Conservation (phyloP, 2,797 vertebrate genomes). For the Lepus townsendii region DNA sequence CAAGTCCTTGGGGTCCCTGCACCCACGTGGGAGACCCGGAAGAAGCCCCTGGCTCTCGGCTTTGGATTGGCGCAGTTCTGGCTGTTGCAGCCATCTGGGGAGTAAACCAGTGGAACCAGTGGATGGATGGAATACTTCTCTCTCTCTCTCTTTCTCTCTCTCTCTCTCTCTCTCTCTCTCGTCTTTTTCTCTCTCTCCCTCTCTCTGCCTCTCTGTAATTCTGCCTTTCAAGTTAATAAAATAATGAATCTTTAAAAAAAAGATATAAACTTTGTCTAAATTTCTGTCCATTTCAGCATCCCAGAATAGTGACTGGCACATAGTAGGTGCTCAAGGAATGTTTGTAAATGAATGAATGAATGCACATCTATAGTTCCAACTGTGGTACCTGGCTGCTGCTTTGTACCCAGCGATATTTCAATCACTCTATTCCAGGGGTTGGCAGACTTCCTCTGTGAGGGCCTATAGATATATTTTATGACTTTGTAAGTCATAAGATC, state of each 20-base stretch:
- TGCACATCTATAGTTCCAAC: not conserved
- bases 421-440: not conserved
- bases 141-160: too few relatives aligned
- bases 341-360: not conserved
- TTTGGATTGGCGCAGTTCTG: too few relatives aligned
- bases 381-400: not conserved
- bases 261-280: not conserved
- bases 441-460: slow-evolving; percentile 17
- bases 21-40: too few relatives aligned
- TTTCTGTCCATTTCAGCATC: not conserved
- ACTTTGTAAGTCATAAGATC: slow-evolving; percentile 34
- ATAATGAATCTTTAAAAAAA: not conserved
- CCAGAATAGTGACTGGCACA: not conserved
- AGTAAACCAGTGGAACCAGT: too few relatives aligned
- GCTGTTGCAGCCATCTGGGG: too few relatives aligned
- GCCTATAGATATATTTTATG: slow-evolving; percentile 45
- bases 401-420: not conserved
- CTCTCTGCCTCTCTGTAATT: too few relatives aligned
- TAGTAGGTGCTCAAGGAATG: not conserved
- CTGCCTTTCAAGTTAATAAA: too few relatives aligned
- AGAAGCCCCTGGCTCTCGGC: too few relatives aligned
- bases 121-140: too few relatives aligned
- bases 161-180: too few relatives aligned
- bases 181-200: too few relatives aligned
- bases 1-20: too few relatives aligned